phyloP scores from a whole-genome alignment of 2,113 vertebrate species.

The Esox niger region DNA sequence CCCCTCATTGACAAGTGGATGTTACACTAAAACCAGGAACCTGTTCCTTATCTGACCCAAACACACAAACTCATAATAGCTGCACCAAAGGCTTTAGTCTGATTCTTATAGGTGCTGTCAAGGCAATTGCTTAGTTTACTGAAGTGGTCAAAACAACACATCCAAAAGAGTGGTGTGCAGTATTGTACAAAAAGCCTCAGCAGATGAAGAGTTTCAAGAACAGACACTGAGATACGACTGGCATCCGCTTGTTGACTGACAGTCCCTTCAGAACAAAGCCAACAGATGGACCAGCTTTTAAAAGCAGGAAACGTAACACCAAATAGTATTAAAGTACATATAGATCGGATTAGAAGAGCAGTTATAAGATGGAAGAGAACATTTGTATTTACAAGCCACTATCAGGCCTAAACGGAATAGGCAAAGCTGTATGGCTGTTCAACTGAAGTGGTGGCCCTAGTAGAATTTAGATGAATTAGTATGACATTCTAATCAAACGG shows the following conservation, averaged over 20 bases:
- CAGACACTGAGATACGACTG: too few relatives aligned
- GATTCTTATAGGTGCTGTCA: not conserved
- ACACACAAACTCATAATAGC: not conserved
- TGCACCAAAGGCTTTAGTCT: not conserved
- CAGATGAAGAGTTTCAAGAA: constrained; percentile 16
- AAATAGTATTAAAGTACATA: constrained; percentile 51
- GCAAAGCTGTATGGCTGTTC: too few relatives aligned
- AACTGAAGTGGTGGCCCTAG: too few relatives aligned
- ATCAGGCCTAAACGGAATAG: too few relatives aligned
- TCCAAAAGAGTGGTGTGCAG: too few relatives aligned
- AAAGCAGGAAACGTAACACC: constrained; percentile 48
- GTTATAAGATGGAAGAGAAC: not conserved
- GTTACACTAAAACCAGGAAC: not conserved
- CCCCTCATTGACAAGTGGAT: not conserved
- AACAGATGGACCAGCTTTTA: constrained; percentile 51
- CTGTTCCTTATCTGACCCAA: not conserved
- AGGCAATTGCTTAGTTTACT: not conserved
- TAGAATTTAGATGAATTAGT: too few relatives aligned
- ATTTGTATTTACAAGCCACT: too few relatives aligned
- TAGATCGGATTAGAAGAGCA: not conserved
- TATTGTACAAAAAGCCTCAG: constrained; percentile 7
- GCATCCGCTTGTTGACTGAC: too few relatives aligned
- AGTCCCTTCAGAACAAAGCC: not conserved
- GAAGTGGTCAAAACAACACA: not conserved
- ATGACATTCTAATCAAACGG: too few relatives aligned